phyloP scores from a whole-genome alignment of 2,113 vertebrate species.

The Jacana jacana region DNA sequence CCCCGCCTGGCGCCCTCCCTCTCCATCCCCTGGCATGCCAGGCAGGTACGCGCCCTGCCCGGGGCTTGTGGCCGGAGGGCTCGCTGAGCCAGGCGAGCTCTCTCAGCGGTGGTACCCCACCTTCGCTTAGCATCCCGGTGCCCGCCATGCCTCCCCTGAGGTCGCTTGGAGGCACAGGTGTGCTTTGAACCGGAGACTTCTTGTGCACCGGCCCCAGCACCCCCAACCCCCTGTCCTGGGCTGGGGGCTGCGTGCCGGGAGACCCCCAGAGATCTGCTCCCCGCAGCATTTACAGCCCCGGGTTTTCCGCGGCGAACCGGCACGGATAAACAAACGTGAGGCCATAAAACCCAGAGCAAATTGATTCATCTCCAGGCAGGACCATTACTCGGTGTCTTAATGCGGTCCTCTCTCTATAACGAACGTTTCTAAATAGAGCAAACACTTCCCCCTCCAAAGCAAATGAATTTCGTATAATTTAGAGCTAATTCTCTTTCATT shows the following conservation, averaged over 20 bases:
- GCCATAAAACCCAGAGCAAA: conserved; percentile 78
- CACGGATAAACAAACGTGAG: conserved; percentile 54
- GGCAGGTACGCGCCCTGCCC: too few species aligned
- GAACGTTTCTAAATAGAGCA: conserved; percentile 65
- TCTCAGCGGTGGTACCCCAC: fast-evolving
- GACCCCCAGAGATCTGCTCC: background rate
- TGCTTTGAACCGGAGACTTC: background rate
- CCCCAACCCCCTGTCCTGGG: background rate
- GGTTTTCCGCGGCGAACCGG: conserved; percentile 23
- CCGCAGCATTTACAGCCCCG: background rate
- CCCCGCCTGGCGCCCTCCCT: background rate
- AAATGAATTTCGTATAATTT: conserved; percentile 81
- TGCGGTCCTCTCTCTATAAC: conserved; percentile 56
- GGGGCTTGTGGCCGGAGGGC: background rate
- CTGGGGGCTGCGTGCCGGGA: background rate
- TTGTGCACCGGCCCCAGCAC: background rate
- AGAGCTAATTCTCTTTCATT: conserved; percentile 78
- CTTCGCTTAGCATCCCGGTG: fast-evolving
- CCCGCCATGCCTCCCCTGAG: background rate
- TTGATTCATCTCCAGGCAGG: conserved; percentile 75
- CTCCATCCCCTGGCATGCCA: background rate
- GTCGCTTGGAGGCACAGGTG: background rate
- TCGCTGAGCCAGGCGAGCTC: background rate
- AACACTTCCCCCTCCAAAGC: conserved; percentile 74
- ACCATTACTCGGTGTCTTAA: conserved; percentile 75